A percentile compares a stretch with the other conserved stretches of the same genome.
phyloP scores from a whole-genome alignment of 2,797 vertebrate species.

The Bradypodion ventrale region DNA sequence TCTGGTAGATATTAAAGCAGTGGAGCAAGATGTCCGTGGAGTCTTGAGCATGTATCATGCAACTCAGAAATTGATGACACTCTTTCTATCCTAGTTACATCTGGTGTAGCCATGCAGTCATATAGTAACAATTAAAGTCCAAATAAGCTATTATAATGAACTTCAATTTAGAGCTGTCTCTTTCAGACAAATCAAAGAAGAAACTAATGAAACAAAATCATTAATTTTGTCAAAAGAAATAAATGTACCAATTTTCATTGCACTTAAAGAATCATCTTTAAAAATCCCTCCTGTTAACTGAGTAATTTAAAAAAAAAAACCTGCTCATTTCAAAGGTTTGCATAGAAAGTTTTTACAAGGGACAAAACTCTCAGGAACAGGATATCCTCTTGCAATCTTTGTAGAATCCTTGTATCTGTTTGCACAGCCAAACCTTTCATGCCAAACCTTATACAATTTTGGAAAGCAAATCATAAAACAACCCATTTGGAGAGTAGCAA shows the following conservation, averaged over 20 bases:
- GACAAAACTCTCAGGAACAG: neutral
- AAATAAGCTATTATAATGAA: neutral
- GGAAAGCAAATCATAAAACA: neutral
- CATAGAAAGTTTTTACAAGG: neutral
- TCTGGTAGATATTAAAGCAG: neutral
- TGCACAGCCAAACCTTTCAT: neutral
- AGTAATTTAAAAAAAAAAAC: neutral
- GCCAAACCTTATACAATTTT: neutral
- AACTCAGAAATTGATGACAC: neutral
- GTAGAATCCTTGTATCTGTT: neutral
- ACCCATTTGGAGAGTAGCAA: neutral
- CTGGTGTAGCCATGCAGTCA: neutral
- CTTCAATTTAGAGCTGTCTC: neutral
- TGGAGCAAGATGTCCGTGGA: neutral
- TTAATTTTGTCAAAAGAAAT: neutral
- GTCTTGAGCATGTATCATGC: neutral
- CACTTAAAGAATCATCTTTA: neutral
- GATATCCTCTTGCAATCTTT: neutral
- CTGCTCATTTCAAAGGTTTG: neutral
- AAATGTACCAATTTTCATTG: neutral
- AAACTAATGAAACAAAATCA: neutral
- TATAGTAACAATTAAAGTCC: neutral
- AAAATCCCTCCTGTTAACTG: rapidly evolving
- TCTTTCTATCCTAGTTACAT: neutral
- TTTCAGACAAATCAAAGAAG: neutral